Evolutionary conservation across 1,140 invertebrate species (phyloP).

Genomic region (Drosophila pectinifera): DNA sequence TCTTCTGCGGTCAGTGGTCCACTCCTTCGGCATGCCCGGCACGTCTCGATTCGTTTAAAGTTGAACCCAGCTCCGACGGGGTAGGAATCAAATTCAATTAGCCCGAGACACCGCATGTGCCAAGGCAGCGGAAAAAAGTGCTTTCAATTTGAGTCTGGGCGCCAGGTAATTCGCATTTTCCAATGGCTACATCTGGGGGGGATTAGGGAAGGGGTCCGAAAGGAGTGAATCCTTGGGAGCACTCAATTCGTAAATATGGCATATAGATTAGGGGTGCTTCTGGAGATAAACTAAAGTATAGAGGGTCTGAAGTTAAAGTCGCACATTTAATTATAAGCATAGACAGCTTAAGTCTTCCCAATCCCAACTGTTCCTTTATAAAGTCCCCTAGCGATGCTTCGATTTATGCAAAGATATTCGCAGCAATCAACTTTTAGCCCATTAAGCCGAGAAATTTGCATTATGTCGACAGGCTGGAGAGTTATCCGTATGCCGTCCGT

Average conservation of each 20-base stretch:
- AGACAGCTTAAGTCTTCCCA: neutral
- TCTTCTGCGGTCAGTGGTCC: slow-evolving; percentile 40
- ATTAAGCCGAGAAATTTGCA: slow-evolving; percentile 42
- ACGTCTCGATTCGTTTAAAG: slow-evolving; percentile 73
- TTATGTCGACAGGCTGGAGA: slow-evolving; percentile 8
- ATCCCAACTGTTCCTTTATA: slow-evolving; percentile 5
- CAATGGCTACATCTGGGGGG: neutral
- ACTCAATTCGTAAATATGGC: neutral
- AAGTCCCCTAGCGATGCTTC: slow-evolving; percentile 1
- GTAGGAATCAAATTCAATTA: slow-evolving; percentile 79
- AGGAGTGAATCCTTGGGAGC: neutral
- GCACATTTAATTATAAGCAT: neutral
- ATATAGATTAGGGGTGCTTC: too few species aligned
- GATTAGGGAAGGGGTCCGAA: neutral
- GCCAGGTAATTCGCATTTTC: slow-evolving; percentile 18
- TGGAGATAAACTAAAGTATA: neutral
- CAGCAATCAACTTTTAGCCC: slow-evolving; percentile 22
- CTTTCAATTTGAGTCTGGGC: slow-evolving; percentile 44
- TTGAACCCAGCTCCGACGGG: slow-evolving; percentile 34
- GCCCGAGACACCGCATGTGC: slow-evolving; percentile 43
- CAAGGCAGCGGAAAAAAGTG: slow-evolving; percentile 42
- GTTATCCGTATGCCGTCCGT: slow-evolving; percentile 22
- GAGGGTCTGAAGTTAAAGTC: too few species aligned
- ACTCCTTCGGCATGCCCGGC: slow-evolving; percentile 49
- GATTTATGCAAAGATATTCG: slow-evolving; percentile 47